These are phyloP conservation scores for Miniopterus natalensis DNA, from an alignment of 2,113 vertebrate genomes.

Conservation along the genomic window DNA sequence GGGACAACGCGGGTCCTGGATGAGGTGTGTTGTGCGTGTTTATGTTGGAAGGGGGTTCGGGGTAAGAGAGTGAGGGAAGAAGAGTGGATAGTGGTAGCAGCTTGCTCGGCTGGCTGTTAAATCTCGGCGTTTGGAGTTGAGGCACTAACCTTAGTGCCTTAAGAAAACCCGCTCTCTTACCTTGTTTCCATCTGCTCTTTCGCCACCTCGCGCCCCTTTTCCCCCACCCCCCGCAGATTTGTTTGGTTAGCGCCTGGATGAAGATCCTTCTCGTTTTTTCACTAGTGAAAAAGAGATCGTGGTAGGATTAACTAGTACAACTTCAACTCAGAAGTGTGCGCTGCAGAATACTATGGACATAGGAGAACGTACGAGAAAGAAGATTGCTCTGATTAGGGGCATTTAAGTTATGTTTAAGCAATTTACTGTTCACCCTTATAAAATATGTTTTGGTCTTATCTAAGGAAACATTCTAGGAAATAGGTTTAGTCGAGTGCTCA, in stretches of 20 bases:
- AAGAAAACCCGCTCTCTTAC: constrained; percentile 33
- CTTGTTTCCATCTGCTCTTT: constrained; percentile 61
- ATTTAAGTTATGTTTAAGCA: not conserved
- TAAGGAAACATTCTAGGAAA: constrained; percentile 17
- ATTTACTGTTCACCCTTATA: not conserved
- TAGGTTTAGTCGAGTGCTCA: not conserved
- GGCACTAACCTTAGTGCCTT: constrained; percentile 1
- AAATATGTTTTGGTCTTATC: not conserved
- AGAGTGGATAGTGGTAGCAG: not conserved
- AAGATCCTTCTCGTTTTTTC: constrained; percentile 3
- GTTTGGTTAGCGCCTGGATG: not conserved
- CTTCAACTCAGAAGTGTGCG: not conserved
- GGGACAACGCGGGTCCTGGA: not conserved
- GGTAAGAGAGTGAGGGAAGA: not conserved
- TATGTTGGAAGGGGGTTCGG: not conserved
- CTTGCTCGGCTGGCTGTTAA: not conserved
- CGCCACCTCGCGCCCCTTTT: constrained; percentile 63
- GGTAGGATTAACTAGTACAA: not conserved
- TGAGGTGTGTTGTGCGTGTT: not conserved
- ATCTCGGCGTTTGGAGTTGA: constrained; percentile 54
- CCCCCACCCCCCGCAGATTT: not conserved
- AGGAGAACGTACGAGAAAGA: not conserved
- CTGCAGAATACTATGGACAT: not conserved
- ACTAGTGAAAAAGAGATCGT: not conserved
- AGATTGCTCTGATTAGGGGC: not conserved